Percentiles rank a stretch among this genome's conserved stretches.
Conservation (phyloP, 1,140 invertebrate species). For the Macrotrachela quadricornifera region DNA sequence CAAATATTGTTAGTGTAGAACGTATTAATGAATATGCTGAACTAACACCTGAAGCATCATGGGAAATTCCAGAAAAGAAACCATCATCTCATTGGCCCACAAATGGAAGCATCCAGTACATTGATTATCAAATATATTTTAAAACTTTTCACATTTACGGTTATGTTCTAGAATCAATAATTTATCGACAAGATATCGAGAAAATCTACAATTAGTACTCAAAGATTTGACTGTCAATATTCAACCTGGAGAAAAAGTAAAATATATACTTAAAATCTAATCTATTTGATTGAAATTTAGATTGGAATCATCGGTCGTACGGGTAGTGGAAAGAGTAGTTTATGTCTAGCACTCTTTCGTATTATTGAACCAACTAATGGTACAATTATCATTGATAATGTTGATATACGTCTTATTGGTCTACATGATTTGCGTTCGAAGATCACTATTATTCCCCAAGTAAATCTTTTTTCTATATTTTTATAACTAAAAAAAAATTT, state of each 20-base stretch:
- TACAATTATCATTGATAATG: constrained; percentile 65
- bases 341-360: constrained; percentile 35
- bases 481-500: too few species aligned
- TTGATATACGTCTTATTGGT: constrained; percentile 62
- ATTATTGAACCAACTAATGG: constrained; percentile 44
- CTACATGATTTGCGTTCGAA: constrained; percentile 62
- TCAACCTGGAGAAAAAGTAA: constrained; percentile 29
- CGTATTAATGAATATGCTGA: too few species aligned
- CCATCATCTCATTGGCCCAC: too few species aligned
- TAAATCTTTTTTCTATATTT: too few species aligned
- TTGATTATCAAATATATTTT: too few species aligned
- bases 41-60: too few species aligned
- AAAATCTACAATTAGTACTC: constrained; percentile 16
- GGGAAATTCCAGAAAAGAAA: too few species aligned
- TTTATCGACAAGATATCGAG: constrained; percentile 16
- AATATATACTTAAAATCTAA: neutral
- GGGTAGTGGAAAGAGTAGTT: constrained; percentile 37
- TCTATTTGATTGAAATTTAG: too few species aligned
- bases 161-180: too few species aligned
- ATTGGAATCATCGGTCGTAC: constrained; percentile 38
- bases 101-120: too few species aligned
- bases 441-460: constrained; percentile 71
- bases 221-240: constrained; percentile 16
- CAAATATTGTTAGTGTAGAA: too few species aligned
- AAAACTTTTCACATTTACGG: too few species aligned